Base-by-base conservation (phyloP, 2,113 vertebrate genomes). In the Mola mola region DNA sequence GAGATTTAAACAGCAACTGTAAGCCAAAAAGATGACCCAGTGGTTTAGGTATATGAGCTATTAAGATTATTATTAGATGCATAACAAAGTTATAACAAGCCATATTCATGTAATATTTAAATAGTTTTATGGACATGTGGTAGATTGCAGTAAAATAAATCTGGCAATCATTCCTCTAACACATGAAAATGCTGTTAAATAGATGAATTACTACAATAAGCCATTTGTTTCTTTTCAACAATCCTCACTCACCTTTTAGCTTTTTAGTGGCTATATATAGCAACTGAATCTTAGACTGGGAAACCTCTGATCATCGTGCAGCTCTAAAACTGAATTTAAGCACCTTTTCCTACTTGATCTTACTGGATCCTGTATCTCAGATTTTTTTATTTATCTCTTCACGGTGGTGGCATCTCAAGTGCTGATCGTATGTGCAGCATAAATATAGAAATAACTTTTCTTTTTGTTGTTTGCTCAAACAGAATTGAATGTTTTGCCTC, bases 221-320 rank as follows among this genome's bases (percentile, higher is more conserved):
- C 42, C 38, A 26, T 61, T 40, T 4, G 10, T 61, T 6, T 53
- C 29, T 22, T 16, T 53, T 49, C 21, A 25, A 40, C 8, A 10
- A 16, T 17, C 13, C 25, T 51, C 28, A 41, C 9, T 24, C n/a
- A 12, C 29, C 13, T 34, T 41, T 25, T 12, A 11, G 9, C 25
- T 72, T 58, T 42, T 62, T 38, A 52, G 28, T 51, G 29, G 26
- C 49, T 38, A 31, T 66, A 48, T 59, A 7, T 29, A 24, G 41
- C 36, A 50, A 46, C 58, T 73, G 58, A 85, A 74, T 36, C 48
- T 82, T 51, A 62, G 68, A 67, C 75, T 79, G 75, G 81, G 81
- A 82, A 81, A 75, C 77, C 69, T 80, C 61, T 70, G 47, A 72
- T 85, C 71, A 68, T 78, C 60, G 83, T 65, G 84, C 86, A 87